These are phyloP conservation scores for Gadopsis bispinosus DNA, from an alignment of 2,797 vertebrate genomes.

Conservation along the genomic window DNA sequence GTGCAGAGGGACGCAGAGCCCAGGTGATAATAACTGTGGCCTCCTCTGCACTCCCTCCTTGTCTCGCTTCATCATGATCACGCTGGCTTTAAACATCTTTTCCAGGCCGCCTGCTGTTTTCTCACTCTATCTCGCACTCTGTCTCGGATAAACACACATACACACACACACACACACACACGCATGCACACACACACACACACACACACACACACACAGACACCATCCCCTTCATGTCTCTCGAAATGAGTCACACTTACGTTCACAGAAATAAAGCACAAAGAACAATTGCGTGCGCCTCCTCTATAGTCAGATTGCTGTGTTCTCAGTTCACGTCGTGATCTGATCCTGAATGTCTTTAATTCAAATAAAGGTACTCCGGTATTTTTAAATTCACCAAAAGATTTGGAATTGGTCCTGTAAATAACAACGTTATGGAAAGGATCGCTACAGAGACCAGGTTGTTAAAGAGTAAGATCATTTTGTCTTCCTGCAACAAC, in stretches of 20 bases:
- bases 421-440: too few species aligned
- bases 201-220: conserved; percentile 24
- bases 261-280: conserved; percentile 67
- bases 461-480: too few species aligned
- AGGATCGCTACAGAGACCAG: too few species aligned
- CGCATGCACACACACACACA: conserved; percentile 8
- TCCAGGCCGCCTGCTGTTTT: conserved; percentile 57
- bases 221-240: conserved; percentile 41
- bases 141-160: conserved; percentile 43
- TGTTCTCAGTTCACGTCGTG: conserved; percentile 54
- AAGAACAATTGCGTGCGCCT: conserved; percentile 53
- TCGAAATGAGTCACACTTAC: conserved; percentile 77
- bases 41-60: conserved; percentile 42
- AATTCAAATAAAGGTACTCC: conserved; percentile 30
- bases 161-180: conserved; percentile 21
- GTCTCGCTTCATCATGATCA: conserved; percentile 57
- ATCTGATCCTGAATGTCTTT: conserved; percentile 36
- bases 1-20: conserved; percentile 22
- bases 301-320: conserved; percentile 41
- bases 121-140: conserved; percentile 31
- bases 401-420: too few species aligned
- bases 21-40: conserved; percentile 70
- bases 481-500: too few species aligned
- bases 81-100: conserved; percentile 59
- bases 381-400: too few species aligned